phyloP scores from a whole-genome alignment of 1,140 invertebrate genomes.

The Drosophila subobscura region DNA sequence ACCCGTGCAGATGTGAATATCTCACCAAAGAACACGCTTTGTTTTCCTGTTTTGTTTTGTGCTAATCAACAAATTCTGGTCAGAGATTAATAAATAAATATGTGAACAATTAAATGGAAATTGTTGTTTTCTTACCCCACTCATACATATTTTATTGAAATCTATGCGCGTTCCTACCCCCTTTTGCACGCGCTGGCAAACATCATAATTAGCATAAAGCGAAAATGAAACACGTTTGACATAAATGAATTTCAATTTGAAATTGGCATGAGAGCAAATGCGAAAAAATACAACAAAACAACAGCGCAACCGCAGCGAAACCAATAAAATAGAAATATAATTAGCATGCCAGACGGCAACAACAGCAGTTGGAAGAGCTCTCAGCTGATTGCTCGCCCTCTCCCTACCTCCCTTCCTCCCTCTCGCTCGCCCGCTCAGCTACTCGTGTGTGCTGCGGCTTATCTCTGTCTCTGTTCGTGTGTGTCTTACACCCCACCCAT shows the following conservation, averaged over 20 bases:
- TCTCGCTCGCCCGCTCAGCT: not conserved
- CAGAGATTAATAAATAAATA: slow-evolving; percentile 1
- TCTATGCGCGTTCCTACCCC: slow-evolving; percentile 19
- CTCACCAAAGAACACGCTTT: too few species aligned
- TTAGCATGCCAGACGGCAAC: slow-evolving; percentile 15
- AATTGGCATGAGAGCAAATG: slow-evolving; percentile 44
- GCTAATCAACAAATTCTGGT: slow-evolving; percentile 12
- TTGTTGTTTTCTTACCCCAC: slow-evolving; percentile 5
- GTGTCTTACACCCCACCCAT: slow-evolving; percentile 22
- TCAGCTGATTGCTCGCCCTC: slow-evolving; percentile 30
- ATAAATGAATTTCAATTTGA: slow-evolving; percentile 69
- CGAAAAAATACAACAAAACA: slow-evolving; percentile 15
- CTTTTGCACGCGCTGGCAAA: slow-evolving; percentile 28
- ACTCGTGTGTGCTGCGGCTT: not conserved
- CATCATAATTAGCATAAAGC: slow-evolving; percentile 68
- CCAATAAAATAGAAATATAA: slow-evolving; percentile 9
- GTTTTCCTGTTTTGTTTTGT: slow-evolving; percentile 4
- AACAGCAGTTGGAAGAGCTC: not conserved
- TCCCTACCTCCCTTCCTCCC: slow-evolving; percentile 10
- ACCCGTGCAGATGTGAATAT: too few species aligned
- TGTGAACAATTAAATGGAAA: slow-evolving; percentile 8
- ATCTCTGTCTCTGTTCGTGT: slow-evolving; percentile 1
- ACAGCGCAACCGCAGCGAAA: not conserved
- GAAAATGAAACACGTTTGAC: slow-evolving; percentile 68
- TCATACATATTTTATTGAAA: slow-evolving; percentile 3